Conservation (phyloP, 2,797 vertebrate species). For the Pelochelys cantorii region DNA sequence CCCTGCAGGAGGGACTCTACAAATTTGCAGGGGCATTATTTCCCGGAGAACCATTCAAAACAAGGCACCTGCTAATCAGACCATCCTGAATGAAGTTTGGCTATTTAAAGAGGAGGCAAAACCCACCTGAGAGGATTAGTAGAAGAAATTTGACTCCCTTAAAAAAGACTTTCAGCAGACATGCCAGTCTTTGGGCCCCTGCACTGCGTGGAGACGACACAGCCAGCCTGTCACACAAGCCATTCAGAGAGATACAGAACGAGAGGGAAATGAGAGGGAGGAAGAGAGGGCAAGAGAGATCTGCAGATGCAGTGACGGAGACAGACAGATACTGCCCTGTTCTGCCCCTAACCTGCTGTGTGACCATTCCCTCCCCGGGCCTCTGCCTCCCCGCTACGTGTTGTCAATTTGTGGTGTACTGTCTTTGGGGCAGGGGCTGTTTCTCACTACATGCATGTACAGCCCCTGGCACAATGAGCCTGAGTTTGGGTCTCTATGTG, state of each 20-base stretch:
- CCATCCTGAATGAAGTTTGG: neutral
- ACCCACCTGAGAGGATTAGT: neutral
- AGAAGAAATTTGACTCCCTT: neutral
- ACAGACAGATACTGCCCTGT: neutral
- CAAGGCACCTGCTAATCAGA: neutral
- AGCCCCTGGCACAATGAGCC: neutral
- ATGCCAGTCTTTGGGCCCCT: neutral
- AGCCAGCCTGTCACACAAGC: neutral
- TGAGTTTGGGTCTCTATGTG: neutral
- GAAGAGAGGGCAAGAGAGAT: neutral
- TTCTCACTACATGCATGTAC: neutral
- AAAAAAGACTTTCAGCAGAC: neutral
- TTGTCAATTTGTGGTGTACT: neutral
- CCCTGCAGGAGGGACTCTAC: neutral
- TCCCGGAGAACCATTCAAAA: neutral
- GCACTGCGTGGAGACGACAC: neutral
- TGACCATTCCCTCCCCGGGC: neutral
- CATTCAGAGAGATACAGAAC: neutral
- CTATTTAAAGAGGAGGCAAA: neutral
- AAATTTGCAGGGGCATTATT: fast-evolving
- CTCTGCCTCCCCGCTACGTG: neutral
- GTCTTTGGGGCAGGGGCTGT: neutral
- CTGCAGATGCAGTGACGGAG: neutral
- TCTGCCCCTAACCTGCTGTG: neutral
- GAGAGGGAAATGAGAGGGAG: neutral